Percentiles rank a stretch among this genome's conserved stretches.
Conservation (phyloP, 2,888 invertebrate species). For the Drosophila diplacantha region DNA sequence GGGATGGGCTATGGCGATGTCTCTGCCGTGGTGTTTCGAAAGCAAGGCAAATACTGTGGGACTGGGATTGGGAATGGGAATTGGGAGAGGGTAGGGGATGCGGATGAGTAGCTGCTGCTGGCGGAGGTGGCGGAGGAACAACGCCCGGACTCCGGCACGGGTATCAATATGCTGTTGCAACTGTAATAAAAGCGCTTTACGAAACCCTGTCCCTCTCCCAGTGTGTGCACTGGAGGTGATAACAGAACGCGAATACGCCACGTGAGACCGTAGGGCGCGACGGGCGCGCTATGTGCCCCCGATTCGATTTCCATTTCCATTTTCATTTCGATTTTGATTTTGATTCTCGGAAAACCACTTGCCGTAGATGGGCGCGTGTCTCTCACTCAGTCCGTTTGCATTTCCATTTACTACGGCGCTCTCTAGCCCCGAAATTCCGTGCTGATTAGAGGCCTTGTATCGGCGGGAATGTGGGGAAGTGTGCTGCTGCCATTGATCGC, state of each 20-base stretch:
- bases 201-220: constrained; percentile 23
- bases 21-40: constrained; percentile 10
- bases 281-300: constrained; percentile 17
- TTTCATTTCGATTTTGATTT: constrained; percentile 1
- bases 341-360: constrained; percentile 9
- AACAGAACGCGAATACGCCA: constrained; percentile 49
- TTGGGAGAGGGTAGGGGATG: background rate
- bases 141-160: background rate
- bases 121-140: background rate
- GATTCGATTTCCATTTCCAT: constrained; percentile 17
- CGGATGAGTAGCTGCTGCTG: background rate
- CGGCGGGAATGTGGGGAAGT: background rate
- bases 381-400: background rate
- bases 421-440: constrained; percentile 10
- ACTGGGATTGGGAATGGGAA: background rate
- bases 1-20: constrained; percentile 2
- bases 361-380: background rate
- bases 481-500: background rate
- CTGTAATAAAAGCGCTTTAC: constrained; percentile 40
- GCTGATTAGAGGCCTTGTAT: constrained; percentile 26
- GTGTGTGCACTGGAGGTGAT: constrained; percentile 24
- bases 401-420: background rate
- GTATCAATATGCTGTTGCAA: constrained; percentile 52
- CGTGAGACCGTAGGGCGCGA: constrained; percentile 30
- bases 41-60: constrained; percentile 1